phyloP scores from a whole-genome alignment of 2,113 vertebrate species.

The Ranitomeya variabilis region DNA sequence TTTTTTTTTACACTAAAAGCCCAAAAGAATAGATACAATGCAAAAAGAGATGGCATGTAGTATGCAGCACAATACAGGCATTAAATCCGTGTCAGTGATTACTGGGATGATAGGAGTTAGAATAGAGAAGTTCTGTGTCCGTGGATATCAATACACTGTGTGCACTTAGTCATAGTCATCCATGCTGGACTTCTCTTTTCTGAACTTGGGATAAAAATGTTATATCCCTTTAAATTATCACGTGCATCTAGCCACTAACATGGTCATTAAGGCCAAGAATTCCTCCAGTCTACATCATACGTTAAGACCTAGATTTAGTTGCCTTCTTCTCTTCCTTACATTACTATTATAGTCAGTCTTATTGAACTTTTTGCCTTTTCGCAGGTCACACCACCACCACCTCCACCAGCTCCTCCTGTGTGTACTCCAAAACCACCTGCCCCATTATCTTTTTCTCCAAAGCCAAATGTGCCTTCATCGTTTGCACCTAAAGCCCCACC shows the following conservation, averaged over 20 bases:
- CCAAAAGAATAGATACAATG: not conserved
- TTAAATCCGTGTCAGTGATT: not conserved
- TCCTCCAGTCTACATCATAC: no score
- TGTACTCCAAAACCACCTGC: constrained; percentile 53
- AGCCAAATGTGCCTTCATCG: not conserved
- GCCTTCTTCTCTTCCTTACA: not conserved
- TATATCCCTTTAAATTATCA: no score
- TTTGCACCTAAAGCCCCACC: constrained; percentile 8
- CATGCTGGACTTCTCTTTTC: no score
- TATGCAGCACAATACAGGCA: no score
- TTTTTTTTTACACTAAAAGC: no score
- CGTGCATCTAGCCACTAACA: not conserved
- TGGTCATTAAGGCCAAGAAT: not conserved
- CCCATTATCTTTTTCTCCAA: constrained; percentile 56
- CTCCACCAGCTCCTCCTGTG: not conserved
- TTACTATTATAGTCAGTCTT: constrained; percentile 6
- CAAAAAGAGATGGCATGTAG: not conserved
- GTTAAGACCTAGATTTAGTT: not conserved
- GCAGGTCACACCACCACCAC: constrained; percentile 33
- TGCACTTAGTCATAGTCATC: no score
- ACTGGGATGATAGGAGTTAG: not conserved
- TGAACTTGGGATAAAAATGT: no score
- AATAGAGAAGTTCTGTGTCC: not conserved
- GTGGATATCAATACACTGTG: not conserved
- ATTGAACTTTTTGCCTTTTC: constrained; percentile 12